Evolutionary conservation across 2,888 invertebrate genomes (phyloP).

Genomic region (Cantharis flavilabris): DNA sequence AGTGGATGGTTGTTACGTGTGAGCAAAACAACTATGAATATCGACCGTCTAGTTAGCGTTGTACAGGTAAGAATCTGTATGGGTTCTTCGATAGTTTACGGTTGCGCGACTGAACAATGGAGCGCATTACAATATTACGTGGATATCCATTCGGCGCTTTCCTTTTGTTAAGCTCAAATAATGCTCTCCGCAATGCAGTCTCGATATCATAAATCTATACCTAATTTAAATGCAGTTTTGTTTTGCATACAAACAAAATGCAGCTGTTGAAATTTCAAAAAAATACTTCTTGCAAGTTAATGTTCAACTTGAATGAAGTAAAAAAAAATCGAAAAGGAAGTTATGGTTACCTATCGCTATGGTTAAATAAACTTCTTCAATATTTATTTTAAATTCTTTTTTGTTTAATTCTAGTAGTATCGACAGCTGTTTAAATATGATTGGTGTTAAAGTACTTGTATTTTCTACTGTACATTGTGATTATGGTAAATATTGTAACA

Average conservation of each 20-base stretch:
- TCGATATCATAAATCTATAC: conserved; percentile 29
- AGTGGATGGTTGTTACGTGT: background rate
- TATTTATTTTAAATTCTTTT: background rate
- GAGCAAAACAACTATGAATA: background rate
- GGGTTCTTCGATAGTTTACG: conserved; percentile 14
- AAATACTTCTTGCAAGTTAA: background rate
- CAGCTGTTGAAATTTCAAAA: conserved; percentile 7
- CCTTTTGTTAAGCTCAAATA: conserved; percentile 12
- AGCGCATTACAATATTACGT: conserved; percentile 28
- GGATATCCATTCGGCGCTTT: conserved; percentile 19
- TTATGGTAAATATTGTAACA: background rate
- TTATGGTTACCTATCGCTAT: background rate
- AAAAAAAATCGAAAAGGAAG: background rate
- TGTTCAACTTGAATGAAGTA: background rate
- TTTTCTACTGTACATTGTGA: background rate
- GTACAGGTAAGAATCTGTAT: conserved; percentile 21
- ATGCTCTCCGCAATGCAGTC: conserved; percentile 6
- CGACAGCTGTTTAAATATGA: background rate
- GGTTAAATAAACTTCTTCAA: background rate
- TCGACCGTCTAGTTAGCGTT: conserved; percentile 20
- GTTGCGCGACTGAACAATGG: conserved; percentile 31
- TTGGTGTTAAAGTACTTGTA: background rate
- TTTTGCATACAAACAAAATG: conserved; percentile 23
- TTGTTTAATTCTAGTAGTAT: background rate
- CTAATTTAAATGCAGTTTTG: conserved; percentile 37